phyloP scores from a whole-genome alignment of 2,113 vertebrate genomes.

The Apteryx mantelli region DNA sequence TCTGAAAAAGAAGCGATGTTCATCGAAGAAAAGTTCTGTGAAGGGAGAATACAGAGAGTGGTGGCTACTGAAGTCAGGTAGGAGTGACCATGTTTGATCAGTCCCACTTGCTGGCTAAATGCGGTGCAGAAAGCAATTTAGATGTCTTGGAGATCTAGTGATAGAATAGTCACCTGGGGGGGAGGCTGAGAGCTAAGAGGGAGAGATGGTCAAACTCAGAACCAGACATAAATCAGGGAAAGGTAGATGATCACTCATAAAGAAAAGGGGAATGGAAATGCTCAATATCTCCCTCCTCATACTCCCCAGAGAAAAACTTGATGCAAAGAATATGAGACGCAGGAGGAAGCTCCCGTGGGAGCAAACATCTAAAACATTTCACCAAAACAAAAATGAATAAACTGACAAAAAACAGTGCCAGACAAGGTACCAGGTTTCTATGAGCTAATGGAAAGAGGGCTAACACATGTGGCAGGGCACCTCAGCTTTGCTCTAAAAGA shows the following conservation, averaged over 20 bases:
- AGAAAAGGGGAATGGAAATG: neutral
- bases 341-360: neutral
- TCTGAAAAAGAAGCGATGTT: neutral
- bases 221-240: neutral
- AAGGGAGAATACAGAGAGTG: neutral
- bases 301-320: neutral
- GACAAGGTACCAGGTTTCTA: neutral
- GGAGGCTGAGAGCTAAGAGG: neutral
- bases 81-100: neutral
- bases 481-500: neutral
- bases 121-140: neutral
- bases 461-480: neutral
- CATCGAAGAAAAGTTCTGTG: neutral
- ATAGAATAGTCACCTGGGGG: neutral
- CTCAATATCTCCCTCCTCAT: neutral
- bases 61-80: neutral
- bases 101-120: neutral
- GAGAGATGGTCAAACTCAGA: neutral
- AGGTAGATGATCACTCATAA: neutral
- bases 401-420: neutral
- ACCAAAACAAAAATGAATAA: neutral
- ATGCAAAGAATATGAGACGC: fast-evolving
- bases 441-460: neutral
- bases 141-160: neutral
- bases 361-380: neutral